Base-by-base conservation (phyloP, 2,113 vertebrate species). In the Lanius ludovicianus region DNA sequence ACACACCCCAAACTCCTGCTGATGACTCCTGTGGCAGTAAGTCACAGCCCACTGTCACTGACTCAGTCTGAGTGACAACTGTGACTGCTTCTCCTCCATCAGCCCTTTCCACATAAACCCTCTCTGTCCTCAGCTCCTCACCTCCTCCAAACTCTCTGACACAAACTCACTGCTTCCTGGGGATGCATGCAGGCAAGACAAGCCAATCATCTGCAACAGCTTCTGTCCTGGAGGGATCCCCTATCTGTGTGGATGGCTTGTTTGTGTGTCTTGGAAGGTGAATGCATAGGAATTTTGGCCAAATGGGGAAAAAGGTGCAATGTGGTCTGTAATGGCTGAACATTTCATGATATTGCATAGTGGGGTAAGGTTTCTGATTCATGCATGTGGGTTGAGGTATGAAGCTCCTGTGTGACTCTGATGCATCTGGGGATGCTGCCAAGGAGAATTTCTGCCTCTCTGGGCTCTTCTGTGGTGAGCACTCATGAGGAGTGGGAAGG, bases 171-270 rank as follows among this genome's bases (percentile, higher is more conserved):
- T 30, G 15, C 33, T 35, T n/a, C 9, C 47, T 63, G 52, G 22
- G 31, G 8, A 49, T 3, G 1, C 0, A 2, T 47, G 27, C 37
- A 52, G n/a, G 30, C 25, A 86, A 76, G 47, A 18, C 1, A 7
- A 46, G 31, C 11, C 76, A 57, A 18, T n/a, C 15, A 10, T 23
- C 47, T 59, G 57, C 31, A 14, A 14, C 28, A 18, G 1, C 39
- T 55, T 76, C 37, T 59, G 31, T 21, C 25, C 47, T 53, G 47
- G 25, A 53, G 22, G 30, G 21, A 85, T 82, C n/a, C 12, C 6
- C 22, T 55, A 1, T n/a, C 31, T 67, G 3, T 10, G 31, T 2
- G 1, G 10, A 24, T 49, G 55, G 8, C 12, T 65, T 46, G 6
- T 67, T 53, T 50, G 35, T n/a, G 25, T 46, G 10, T 18, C 67